Conservation (phyloP, 2,888 invertebrate genomes). For the Minunthozetes semirufus region DNA sequence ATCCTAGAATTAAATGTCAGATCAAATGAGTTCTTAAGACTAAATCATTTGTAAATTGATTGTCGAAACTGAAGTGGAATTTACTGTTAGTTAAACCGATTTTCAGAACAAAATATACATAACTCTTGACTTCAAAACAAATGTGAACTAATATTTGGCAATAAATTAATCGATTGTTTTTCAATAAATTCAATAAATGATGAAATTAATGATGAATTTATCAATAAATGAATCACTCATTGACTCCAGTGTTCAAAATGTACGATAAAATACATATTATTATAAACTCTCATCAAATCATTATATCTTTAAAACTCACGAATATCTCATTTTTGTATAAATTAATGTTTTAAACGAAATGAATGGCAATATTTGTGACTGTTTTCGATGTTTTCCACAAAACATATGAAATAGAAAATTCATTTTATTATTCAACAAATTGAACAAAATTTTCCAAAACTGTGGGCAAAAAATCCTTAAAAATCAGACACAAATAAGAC, state of each 20-base stretch:
- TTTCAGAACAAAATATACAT: background rate
- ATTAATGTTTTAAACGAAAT: constrained; percentile 17
- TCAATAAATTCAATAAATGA: background rate
- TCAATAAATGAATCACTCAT: background rate
- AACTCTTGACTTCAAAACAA: background rate
- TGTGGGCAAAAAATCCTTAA: background rate
- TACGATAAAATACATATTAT: constrained; percentile 17
- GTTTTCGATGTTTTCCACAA: constrained; percentile 26
- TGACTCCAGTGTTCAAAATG: constrained; percentile 15
- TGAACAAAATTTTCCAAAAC: background rate
- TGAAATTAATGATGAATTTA: background rate
- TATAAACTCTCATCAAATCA: constrained; percentile 17
- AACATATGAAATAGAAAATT: background rate
- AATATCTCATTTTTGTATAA: constrained; percentile 27
- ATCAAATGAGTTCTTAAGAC: constrained; percentile 4
- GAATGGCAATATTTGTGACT: constrained; percentile 30
- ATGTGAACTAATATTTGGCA: background rate
- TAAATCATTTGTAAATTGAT: background rate
- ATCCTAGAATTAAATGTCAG: constrained; percentile 2
- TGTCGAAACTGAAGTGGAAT: background rate
- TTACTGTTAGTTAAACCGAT: background rate
- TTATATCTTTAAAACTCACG: background rate
- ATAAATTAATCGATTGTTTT: background rate
- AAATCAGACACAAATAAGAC: background rate
- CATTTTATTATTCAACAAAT: background rate